Evolutionary conservation across 2,888 invertebrate species (phyloP).

Genomic region (Tinea pellionella): DNA sequence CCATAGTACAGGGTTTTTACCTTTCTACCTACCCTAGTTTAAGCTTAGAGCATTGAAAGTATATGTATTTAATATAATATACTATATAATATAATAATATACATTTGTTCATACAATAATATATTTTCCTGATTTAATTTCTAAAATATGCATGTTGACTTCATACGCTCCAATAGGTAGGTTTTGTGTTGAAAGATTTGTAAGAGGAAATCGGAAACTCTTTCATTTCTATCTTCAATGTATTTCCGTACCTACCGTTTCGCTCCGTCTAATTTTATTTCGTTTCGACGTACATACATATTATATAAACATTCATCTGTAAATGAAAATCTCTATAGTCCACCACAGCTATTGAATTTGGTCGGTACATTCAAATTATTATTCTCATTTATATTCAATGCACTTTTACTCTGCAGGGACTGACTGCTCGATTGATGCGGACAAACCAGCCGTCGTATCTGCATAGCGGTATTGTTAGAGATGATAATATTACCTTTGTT

Average conservation of each 20-base stretch:
- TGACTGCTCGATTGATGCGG: not conserved
- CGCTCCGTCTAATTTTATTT: not conserved
- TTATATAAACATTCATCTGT: too few species aligned
- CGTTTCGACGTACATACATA: too few species aligned
- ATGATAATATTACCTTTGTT: not conserved
- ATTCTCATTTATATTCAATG: conserved; percentile 41
- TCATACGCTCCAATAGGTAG: not conserved
- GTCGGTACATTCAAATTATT: conserved; percentile 18
- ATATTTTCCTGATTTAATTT: conserved; percentile 3
- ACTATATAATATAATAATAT: too few species aligned
- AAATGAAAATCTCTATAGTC: not conserved
- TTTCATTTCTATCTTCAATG: not conserved
- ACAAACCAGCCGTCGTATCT: not conserved
- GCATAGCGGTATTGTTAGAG: not conserved
- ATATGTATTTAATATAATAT: too few species aligned
- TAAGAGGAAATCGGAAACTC: not conserved
- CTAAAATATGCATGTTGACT: conserved; percentile 13
- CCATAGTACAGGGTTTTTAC: too few species aligned
- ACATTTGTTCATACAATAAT: too few species aligned
- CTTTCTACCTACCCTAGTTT: too few species aligned
- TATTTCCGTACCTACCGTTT: not conserved
- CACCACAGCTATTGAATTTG: not conserved
- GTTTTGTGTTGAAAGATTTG: not conserved
- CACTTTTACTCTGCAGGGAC: conserved; percentile 18
- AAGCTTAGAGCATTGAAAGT: too few species aligned